Evolutionary conservation across 2,888 invertebrate genomes (phyloP).

Genomic region (Drosophila crucigera): DNA sequence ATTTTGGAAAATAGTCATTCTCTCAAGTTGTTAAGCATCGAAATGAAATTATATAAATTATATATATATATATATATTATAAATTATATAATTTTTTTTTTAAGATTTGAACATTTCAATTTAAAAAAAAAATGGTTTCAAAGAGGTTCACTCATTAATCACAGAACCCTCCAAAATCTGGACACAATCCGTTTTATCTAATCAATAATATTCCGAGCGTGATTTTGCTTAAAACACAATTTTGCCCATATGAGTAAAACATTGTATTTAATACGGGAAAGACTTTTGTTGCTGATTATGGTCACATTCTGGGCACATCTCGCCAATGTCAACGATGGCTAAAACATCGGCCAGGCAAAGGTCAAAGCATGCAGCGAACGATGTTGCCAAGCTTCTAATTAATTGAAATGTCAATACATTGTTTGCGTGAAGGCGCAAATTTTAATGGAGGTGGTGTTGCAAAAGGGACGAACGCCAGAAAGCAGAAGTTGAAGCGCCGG

Average conservation of each 20-base stretch:
- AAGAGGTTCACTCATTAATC: not conserved
- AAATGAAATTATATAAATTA: not conserved
- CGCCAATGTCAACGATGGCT: conserved; percentile 28
- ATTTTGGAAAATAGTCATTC: not conserved
- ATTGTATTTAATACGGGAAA: not conserved
- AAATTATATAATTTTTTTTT: not conserved
- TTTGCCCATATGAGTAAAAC: not conserved
- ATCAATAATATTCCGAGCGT: conserved; percentile 3
- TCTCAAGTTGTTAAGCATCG: too few relatives aligned
- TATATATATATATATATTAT: too few relatives aligned
- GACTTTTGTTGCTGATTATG: not conserved
- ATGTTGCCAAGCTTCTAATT: conserved; percentile 58
- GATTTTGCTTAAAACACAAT: not conserved
- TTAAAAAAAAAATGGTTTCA: not conserved
- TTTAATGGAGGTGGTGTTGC: conserved; percentile 41
- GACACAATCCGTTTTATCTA: conserved; percentile 6
- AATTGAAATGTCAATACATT: conserved; percentile 80
- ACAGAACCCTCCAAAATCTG: not conserved
- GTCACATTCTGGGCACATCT: conserved; percentile 21
- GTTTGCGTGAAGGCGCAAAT: conserved; percentile 47
- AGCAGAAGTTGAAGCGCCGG: not conserved
- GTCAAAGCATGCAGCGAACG: conserved; percentile 56
- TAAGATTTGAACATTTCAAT: not conserved
- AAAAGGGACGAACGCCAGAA: conserved; percentile 13
- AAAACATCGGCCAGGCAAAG: conserved; percentile 53